Conservation (phyloP, 1,140 invertebrate genomes). For the Aphis gossypii region DNA sequence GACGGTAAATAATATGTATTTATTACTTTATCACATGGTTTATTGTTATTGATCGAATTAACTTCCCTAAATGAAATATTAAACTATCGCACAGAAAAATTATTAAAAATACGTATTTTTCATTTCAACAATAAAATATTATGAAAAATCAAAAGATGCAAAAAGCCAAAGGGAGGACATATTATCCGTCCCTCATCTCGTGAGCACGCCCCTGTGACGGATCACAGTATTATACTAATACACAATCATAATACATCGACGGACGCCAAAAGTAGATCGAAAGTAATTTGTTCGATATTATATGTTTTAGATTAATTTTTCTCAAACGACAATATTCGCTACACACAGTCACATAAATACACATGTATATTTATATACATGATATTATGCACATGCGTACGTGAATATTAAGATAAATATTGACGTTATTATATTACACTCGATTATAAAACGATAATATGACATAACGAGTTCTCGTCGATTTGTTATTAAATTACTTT, state of each 20-base stretch:
- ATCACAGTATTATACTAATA: neutral
- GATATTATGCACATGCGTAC: neutral
- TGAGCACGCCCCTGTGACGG: no score
- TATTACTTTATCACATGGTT: no score
- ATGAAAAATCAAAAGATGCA: neutral
- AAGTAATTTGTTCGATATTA: neutral
- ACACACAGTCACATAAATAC: neutral
- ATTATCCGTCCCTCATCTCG: rapidly evolving
- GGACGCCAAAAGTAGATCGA: neutral
- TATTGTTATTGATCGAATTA: no score
- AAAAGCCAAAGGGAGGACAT: neutral
- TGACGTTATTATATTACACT: neutral
- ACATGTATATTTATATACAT: neutral
- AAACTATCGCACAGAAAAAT: no score
- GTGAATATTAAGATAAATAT: neutral
- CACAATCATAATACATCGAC: neutral
- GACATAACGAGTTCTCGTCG: neutral
- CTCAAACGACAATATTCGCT: neutral
- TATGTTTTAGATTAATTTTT: neutral
- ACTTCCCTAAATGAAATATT: no score
- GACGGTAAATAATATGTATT: no score
- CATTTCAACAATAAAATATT: neutral
- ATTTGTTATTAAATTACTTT: constrained; percentile 10
- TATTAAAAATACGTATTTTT: neutral
- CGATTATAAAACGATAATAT: constrained; percentile 9